Conservation (phyloP, 2,113 vertebrate genomes). For the Australoheros scitulus region DNA sequence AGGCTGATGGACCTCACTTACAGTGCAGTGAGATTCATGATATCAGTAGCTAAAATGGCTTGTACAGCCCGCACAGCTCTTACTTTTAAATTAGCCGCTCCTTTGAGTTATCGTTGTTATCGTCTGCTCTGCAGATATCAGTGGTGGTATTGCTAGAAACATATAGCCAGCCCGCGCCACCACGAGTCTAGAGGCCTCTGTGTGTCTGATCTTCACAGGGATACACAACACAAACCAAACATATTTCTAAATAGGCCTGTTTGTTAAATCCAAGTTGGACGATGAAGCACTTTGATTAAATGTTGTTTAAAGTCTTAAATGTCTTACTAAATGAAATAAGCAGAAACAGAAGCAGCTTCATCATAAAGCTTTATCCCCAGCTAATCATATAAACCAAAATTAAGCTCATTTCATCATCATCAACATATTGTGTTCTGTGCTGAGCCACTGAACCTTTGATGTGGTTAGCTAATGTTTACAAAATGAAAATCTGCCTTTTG, state of each 20-base stretch:
- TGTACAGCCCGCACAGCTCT: background rate
- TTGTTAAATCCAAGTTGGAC: conserved; percentile 6
- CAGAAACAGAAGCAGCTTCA: conserved; percentile 6
- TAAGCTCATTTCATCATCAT: background rate
- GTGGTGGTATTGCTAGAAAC: background rate
- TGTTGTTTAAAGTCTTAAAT: background rate
- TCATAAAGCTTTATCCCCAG: background rate
- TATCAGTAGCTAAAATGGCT: background rate
- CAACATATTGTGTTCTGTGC: background rate
- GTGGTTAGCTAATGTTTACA: conserved; percentile 3
- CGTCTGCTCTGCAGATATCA: background rate
- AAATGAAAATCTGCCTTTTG: conserved; percentile 8
- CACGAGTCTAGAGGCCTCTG: background rate
- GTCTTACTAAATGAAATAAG: background rate
- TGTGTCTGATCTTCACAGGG: background rate
- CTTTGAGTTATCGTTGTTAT: conserved; percentile 14
- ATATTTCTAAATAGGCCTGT: background rate
- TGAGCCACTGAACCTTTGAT: background rate
- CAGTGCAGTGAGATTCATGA: background rate
- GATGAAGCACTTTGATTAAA: background rate
- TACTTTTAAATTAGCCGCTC: background rate
- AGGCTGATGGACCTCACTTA: background rate
- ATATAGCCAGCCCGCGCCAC: background rate
- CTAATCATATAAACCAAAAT: background rate
- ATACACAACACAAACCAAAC: background rate